Conservation (phyloP, 2,113 vertebrate species). For the Macrotis lagotis region DNA sequence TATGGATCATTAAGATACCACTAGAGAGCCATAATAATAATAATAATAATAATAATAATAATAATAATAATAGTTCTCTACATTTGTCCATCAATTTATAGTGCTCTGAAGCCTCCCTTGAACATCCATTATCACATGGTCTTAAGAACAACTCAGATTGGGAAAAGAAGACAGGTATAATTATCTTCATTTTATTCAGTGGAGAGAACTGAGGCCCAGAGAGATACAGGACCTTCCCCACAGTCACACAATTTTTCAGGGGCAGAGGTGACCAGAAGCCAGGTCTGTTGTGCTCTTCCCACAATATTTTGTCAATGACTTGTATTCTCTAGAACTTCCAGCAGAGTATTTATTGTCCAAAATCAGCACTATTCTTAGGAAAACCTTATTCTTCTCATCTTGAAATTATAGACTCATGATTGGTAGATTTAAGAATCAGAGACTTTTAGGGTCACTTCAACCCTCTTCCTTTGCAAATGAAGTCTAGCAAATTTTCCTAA, state of each 20-base stretch:
- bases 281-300: neutral
- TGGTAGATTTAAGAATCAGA: neutral
- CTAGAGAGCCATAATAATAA: neutral
- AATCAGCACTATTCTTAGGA: neutral
- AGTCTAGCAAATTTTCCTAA: neutral
- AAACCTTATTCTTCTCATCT: neutral
- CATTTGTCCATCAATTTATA: neutral
- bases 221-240: neutral
- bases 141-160: neutral
- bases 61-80: neutral
- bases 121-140: neutral
- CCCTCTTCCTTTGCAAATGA: neutral
- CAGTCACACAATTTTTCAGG: neutral
- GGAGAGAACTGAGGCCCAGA: neutral
- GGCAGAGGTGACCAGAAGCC: neutral
- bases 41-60: no score
- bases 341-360: neutral
- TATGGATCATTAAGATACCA: neutral
- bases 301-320: rapidly evolving
- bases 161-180: neutral
- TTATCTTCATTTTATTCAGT: neutral
- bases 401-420: neutral
- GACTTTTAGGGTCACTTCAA: neutral
- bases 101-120: neutral
- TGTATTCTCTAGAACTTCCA: neutral